Evolutionary conservation across 1,140 invertebrate species (phyloP).

Genomic region (Drosophila saltans): DNA sequence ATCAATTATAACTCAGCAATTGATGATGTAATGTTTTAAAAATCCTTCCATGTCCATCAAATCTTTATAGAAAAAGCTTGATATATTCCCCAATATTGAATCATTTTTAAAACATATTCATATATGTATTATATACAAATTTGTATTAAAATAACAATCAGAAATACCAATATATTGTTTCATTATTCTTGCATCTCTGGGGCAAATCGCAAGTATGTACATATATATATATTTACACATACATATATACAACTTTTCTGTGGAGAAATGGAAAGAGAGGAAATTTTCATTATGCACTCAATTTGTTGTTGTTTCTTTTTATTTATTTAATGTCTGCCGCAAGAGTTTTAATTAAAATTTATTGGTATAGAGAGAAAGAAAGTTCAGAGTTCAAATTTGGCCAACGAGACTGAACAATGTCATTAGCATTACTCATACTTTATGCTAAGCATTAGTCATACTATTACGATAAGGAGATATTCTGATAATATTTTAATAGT

Average conservation of each 20-base stretch:
- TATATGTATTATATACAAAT: neutral
- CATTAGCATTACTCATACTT: neutral
- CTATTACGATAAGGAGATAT: neutral
- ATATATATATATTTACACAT: too few species aligned
- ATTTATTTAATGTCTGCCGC: constrained; percentile 5
- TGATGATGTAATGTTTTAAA: too few species aligned
- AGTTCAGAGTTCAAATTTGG: constrained; percentile 4
- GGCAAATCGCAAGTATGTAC: too few species aligned
- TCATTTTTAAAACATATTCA: too few species aligned
- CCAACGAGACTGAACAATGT: neutral
- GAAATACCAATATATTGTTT: neutral
- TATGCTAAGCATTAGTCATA: neutral
- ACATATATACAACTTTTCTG: neutral
- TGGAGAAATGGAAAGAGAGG: neutral
- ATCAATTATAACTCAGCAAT: too few species aligned
- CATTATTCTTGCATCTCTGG: too few species aligned
- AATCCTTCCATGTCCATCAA: too few species aligned
- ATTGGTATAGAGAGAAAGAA: neutral
- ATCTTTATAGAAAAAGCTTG: too few species aligned
- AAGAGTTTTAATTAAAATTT: constrained; percentile 14
- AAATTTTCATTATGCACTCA: neutral
- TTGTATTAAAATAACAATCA: neutral
- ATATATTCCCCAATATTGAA: too few species aligned
- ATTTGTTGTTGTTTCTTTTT: neutral
- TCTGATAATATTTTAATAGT: constrained; percentile 4